A percentile compares a stretch with the other conserved stretches of the same genome.
phyloP scores from a whole-genome alignment of 2,113 vertebrate species.

The Archilochus colubris region DNA sequence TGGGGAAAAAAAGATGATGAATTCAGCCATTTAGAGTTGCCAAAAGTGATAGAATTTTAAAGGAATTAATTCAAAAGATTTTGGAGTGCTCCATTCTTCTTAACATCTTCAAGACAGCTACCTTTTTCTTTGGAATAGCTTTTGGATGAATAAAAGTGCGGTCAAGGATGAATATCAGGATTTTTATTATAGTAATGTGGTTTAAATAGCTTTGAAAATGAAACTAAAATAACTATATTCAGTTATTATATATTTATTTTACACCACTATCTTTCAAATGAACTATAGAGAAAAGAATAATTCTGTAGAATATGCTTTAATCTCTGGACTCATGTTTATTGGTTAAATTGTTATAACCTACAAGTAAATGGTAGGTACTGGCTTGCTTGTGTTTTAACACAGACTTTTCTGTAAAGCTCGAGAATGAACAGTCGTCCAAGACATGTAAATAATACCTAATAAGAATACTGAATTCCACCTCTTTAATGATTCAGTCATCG shows the following conservation, averaged over 20 bases:
- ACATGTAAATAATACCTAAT: not conserved
- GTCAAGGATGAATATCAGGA: not conserved
- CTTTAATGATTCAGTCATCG: not conserved
- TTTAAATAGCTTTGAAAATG: not conserved
- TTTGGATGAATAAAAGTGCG: not conserved
- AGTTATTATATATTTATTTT: not conserved
- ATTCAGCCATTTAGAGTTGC: not conserved
- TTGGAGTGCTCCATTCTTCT: not conserved
- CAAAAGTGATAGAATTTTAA: not conserved
- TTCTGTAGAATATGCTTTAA: not conserved
- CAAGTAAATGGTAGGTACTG: constrained; percentile 13
- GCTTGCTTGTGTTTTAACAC: constrained; percentile 33
- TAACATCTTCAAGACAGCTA: not conserved
- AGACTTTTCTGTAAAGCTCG: not conserved
- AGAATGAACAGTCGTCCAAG: not conserved
- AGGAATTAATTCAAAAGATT: not conserved
- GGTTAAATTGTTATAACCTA: constrained; percentile 43
- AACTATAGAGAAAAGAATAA: constrained; percentile 18
- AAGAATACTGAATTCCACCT: not conserved
- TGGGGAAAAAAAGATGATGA: not conserved
- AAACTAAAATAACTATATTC: not conserved
- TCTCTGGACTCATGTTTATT: constrained; percentile 18
- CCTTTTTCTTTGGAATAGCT: not conserved
- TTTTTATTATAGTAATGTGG: not conserved
- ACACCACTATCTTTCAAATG: not conserved